phyloP scores from a whole-genome alignment of 2,113 vertebrate genomes.

The Nibea coibor region DNA sequence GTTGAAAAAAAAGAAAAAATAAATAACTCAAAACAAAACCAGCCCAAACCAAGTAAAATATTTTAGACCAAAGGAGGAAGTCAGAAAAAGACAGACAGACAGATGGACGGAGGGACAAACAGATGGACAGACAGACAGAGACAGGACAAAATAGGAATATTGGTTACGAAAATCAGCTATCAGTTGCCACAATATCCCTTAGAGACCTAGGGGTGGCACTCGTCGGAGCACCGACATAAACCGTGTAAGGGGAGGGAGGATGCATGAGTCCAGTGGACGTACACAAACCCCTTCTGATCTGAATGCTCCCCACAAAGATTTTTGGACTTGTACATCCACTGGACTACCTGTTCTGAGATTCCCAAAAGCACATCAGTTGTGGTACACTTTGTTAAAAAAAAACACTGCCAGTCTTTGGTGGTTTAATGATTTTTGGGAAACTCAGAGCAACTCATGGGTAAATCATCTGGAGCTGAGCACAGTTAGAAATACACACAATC shows the following conservation, averaged over 20 bases:
- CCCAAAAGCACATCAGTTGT: slow-evolving; percentile 40
- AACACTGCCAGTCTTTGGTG: slow-evolving; percentile 1
- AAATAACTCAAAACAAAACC: slow-evolving; percentile 46
- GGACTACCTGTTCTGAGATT: slow-evolving; percentile 52
- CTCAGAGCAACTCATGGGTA: slow-evolving; percentile 44
- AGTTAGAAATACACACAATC: slow-evolving; percentile 22
- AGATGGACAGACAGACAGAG: slow-evolving; percentile 77
- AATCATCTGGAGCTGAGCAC: slow-evolving; percentile 70
- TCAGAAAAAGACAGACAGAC: slow-evolving; percentile 73
- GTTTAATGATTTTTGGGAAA: slow-evolving; percentile 34
- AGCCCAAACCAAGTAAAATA: slow-evolving; percentile 68
- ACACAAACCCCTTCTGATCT: slow-evolving; percentile 7
- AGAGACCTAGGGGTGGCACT: slow-evolving; percentile 45
- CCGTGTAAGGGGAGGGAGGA: slow-evolving; percentile 28
- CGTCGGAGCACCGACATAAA: slow-evolving; percentile 38
- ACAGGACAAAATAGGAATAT: slow-evolving; percentile 81
- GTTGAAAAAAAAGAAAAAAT: neutral
- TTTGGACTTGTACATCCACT: slow-evolving; percentile 39
- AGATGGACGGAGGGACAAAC: slow-evolving; percentile 73
- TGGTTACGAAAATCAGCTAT: slow-evolving; percentile 77
- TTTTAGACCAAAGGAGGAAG: slow-evolving; percentile 68
- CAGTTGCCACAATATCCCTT: slow-evolving; percentile 56
- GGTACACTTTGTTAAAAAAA: slow-evolving; percentile 8
- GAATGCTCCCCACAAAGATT: neutral
- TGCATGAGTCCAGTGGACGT: slow-evolving; percentile 41